These are phyloP conservation scores for Pluvianellus socialis DNA, from an alignment of 2,113 vertebrate species.

Conservation along the genomic window DNA sequence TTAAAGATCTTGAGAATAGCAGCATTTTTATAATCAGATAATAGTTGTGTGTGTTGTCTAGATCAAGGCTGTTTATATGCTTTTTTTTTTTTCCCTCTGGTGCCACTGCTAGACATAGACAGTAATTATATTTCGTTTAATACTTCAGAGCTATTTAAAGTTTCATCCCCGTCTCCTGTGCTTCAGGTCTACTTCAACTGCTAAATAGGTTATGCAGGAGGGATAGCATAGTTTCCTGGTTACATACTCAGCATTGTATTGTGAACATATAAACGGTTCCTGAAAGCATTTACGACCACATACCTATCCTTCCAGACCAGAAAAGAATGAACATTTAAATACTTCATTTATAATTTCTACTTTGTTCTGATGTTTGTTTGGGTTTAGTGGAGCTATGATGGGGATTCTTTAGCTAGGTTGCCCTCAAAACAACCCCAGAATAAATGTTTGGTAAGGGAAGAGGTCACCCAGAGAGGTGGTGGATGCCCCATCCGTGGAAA, in stretches of 20 bases:
- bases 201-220: neutral
- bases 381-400: neutral
- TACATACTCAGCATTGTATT: neutral
- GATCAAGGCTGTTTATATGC: neutral
- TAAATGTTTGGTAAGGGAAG: neutral
- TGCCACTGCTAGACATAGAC: neutral
- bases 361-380: neutral
- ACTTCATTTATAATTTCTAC: neutral
- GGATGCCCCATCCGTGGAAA: neutral
- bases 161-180: neutral
- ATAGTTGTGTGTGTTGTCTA: neutral
- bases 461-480: neutral
- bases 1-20: neutral
- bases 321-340: neutral
- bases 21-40: neutral
- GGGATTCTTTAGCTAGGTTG: neutral
- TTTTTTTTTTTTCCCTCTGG: neutral
- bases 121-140: neutral
- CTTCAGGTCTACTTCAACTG: neutral
- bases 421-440: neutral
- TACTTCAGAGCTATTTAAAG: neutral
- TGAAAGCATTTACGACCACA: neutral
- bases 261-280: neutral
- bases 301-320: neutral
- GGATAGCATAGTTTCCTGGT: neutral